Evolutionary conservation across 2,797 vertebrate genomes (phyloP).

Genomic region (Petrocephalus schoutedeni): DNA sequence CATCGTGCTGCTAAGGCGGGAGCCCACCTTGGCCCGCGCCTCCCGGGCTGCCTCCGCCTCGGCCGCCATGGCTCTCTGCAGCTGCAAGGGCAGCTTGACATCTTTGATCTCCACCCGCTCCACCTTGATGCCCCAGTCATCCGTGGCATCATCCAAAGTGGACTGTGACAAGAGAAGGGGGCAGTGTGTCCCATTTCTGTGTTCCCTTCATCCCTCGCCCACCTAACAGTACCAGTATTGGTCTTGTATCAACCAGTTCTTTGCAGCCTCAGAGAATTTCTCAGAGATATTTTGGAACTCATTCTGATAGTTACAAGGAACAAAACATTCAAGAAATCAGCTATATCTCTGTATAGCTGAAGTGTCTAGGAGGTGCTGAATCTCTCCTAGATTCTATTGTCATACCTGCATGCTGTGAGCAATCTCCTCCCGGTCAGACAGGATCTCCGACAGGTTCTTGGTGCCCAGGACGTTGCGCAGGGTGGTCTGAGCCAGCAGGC

Average conservation of each 20-base stretch:
- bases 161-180: conserved; percentile 49
- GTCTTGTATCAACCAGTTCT: not conserved
- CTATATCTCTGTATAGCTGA: not conserved
- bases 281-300: not conserved
- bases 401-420: conserved; percentile 92
- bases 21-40: conserved; percentile 86
- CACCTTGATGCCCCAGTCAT: conserved; percentile 94
- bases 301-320: not conserved
- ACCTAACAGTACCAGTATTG: not conserved
- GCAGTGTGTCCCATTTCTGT: not conserved
- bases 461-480: conserved; percentile 90
- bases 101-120: conserved; percentile 98
- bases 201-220: not conserved
- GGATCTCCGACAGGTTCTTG: conserved; percentile 90
- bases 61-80: conserved; percentile 64
- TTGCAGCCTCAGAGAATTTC: not conserved
- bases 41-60: conserved; percentile 82
- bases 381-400: not conserved
- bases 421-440: conserved; percentile 91
- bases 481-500: conserved; percentile 87
- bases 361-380: not conserved
- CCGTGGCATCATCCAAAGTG: conserved; percentile 83
- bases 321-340: not conserved
- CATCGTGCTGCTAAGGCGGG: not conserved
- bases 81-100: conserved; percentile 84